A percentile compares a stretch with the other conserved stretches of the same genome.
phyloP scores from a whole-genome alignment of 2,113 vertebrate species.

The Puffinus mauretanicus region DNA sequence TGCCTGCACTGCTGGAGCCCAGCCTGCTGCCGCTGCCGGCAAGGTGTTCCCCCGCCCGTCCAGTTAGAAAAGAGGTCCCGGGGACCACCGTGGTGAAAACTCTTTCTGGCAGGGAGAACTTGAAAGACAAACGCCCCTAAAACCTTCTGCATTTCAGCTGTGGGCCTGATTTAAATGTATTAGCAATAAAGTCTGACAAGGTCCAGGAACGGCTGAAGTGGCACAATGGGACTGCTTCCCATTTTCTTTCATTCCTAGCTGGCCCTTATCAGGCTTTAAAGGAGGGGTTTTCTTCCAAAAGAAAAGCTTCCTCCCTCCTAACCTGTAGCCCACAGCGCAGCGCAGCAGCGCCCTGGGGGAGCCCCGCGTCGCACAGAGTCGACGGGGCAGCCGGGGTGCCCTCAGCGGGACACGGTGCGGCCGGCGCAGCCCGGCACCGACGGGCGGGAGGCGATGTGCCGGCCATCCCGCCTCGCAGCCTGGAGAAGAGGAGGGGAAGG shows the following conservation, averaged over 20 bases:
- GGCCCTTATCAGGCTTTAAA: background rate
- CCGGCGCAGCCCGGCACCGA: accelerated
- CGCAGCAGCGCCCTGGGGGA: background rate
- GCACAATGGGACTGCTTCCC: background rate
- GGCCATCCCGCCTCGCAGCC: accelerated
- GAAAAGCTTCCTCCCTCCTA: background rate
- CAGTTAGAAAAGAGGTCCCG: background rate
- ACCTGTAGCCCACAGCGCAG: accelerated
- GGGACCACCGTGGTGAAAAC: background rate
- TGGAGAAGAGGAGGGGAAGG: background rate
- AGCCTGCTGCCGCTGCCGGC: background rate
- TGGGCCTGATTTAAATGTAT: background rate
- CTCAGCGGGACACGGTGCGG: accelerated
- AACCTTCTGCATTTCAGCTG: background rate
- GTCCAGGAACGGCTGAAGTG: background rate
- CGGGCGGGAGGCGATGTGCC: accelerated
- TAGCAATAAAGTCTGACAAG: background rate
- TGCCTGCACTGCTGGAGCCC: background rate
- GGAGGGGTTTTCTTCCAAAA: background rate
- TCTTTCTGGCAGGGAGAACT: background rate
- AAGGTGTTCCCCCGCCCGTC: background rate
- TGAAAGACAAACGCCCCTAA: background rate
- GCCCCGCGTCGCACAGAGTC: accelerated
- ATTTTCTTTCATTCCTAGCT: background rate
- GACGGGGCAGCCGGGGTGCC: background rate